These are phyloP conservation scores for Leptopterna dolabrata DNA, from an alignment of 2,888 invertebrate species.

Conservation along the genomic window DNA sequence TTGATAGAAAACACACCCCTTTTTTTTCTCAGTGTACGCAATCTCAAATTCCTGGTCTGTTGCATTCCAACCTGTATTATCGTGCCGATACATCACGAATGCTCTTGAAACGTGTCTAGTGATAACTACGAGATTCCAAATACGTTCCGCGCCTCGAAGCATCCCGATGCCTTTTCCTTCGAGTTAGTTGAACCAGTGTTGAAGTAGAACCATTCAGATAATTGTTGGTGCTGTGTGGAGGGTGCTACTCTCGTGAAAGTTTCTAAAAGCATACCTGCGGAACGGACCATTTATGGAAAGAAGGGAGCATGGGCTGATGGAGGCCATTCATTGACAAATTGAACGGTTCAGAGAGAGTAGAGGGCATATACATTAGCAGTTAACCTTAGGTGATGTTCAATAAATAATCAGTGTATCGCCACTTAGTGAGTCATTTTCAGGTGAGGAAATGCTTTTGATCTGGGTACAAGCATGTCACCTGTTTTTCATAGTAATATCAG, in stretches of 20 bases:
- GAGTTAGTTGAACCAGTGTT: background rate
- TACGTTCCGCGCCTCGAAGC: background rate
- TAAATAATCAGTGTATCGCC: background rate
- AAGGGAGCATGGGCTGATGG: background rate
- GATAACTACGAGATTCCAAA: background rate
- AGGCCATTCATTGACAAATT: background rate
- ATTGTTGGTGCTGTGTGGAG: background rate
- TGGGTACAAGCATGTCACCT: no score
- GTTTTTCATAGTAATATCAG: no score
- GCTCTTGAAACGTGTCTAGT: background rate
- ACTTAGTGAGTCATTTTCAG: background rate
- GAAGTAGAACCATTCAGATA: background rate
- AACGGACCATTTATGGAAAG: background rate
- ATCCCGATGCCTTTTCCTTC: background rate
- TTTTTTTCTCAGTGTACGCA: no score
- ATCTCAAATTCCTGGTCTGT: background rate
- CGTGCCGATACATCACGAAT: background rate
- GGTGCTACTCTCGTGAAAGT: background rate
- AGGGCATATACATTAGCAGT: conserved; percentile 12
- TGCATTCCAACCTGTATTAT: background rate
- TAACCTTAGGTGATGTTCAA: background rate
- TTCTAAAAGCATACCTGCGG: background rate
- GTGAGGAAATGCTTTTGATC: no score
- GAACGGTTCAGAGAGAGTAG: background rate
- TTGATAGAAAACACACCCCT: no score